Evolutionary conservation across 2,113 vertebrate species (phyloP).

Genomic region (Charadrius vociferus): DNA sequence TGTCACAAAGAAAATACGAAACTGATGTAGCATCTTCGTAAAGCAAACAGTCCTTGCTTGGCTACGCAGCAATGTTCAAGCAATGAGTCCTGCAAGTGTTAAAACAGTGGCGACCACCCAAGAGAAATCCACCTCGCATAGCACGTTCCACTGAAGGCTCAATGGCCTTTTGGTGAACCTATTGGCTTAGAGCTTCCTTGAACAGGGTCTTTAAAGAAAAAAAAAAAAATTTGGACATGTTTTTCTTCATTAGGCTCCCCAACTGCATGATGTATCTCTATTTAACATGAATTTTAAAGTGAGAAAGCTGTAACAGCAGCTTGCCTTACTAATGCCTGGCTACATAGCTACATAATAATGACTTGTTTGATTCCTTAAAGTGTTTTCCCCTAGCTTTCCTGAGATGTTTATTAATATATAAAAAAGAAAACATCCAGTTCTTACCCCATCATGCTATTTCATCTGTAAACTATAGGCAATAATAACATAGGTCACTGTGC

Average conservation of each 20-base stretch:
- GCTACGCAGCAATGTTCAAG: slow-evolving; percentile 38
- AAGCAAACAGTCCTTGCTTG: slow-evolving; percentile 38
- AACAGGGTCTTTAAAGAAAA: slow-evolving; percentile 63
- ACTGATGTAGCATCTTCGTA: neutral
- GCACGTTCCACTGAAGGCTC: slow-evolving; percentile 6
- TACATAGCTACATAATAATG: neutral
- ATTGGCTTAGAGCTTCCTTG: slow-evolving; percentile 37
- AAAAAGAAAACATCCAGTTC: neutral
- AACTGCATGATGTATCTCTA: neutral
- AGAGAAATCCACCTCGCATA: slow-evolving; percentile 31
- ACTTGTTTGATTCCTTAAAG: neutral
- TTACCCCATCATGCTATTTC: neutral
- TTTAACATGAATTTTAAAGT: neutral
- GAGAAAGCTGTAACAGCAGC: neutral
- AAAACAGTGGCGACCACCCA: slow-evolving; percentile 40
- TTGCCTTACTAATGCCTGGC: neutral
- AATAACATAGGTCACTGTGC: neutral
- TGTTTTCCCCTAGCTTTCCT: neutral
- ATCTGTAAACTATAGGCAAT: neutral
- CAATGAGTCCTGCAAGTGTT: slow-evolving; percentile 46
- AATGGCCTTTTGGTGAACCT: slow-evolving; percentile 58
- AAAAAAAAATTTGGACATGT: slow-evolving; percentile 59
- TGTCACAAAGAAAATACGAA: neutral
- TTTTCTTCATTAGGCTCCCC: slow-evolving; percentile 15
- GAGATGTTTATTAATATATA: neutral